Conservation (phyloP, 2,113 vertebrate genomes). For the Oreochromis aureus region DNA sequence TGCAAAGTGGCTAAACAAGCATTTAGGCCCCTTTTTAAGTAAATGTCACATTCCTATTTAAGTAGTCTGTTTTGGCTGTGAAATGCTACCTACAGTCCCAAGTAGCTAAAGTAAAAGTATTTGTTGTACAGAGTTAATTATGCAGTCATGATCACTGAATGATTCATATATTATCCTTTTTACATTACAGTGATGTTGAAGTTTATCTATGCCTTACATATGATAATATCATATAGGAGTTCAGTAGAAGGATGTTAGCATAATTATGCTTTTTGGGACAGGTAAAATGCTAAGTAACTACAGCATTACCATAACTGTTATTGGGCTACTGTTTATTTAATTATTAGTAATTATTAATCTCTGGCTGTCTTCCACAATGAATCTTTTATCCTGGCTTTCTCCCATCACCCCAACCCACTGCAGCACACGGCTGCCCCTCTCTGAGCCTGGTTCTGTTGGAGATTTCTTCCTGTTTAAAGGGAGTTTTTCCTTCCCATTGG, state of each 20-base stretch:
- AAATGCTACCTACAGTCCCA: neutral
- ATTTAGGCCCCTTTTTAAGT: neutral
- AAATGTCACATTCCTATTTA: neutral
- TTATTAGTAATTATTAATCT: neutral
- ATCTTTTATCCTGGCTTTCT: neutral
- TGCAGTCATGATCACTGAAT: rapidly evolving
- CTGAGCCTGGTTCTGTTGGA: neutral
- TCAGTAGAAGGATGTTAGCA: neutral
- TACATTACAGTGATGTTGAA: neutral
- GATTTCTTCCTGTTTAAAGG: neutral
- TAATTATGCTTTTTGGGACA: neutral
- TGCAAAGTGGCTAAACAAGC: neutral
- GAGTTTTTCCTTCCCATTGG: neutral
- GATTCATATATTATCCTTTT: rapidly evolving
- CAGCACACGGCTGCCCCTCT: rapidly evolving
- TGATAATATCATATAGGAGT: neutral
- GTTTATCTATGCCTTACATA: neutral
- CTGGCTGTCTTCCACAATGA: neutral
- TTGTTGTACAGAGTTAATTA: neutral
- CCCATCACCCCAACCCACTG: neutral
- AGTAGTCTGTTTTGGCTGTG: neutral
- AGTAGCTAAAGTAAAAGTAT: neutral
- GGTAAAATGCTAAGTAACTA: neutral
- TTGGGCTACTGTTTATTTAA: neutral
- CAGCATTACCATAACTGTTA: neutral